A percentile compares a stretch with the other conserved stretches of the same genome.
Evolutionary conservation across 2,113 vertebrate species (phyloP).

Genomic region (Propithecus coquereli): DNA sequence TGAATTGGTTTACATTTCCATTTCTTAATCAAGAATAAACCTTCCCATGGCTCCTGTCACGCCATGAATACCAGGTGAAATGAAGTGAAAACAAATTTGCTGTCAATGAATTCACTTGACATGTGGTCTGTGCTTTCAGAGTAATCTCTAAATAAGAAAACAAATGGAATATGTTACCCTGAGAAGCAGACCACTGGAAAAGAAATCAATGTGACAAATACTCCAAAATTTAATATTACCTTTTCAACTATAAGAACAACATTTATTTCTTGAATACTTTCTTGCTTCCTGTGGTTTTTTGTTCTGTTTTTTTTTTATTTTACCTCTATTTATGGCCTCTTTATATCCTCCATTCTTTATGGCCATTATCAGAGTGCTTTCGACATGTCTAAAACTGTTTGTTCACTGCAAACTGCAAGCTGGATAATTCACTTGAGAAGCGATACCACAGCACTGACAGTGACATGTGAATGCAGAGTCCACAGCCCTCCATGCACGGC

Average conservation of each 20-base stretch:
- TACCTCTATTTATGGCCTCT: neutral
- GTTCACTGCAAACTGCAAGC: neutral
- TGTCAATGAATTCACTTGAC: neutral
- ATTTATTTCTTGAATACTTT: neutral
- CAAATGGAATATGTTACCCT: neutral
- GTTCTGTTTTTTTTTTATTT: neutral
- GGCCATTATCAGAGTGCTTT: neutral
- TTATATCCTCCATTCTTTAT: neutral
- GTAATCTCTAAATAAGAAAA: neutral
- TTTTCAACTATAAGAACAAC: neutral
- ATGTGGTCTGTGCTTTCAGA: neutral
- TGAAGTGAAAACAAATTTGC: neutral
- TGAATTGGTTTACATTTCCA: neutral
- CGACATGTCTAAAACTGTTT: neutral
- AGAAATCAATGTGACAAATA: neutral
- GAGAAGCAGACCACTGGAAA: neutral
- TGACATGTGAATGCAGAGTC: rapidly evolving
- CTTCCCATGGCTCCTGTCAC: neutral
- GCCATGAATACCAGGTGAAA: neutral
- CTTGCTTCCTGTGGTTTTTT: neutral
- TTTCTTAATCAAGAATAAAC: neutral
- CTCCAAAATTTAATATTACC: too few species aligned
- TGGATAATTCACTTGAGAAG: too few species aligned
- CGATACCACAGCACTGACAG: rapidly evolving
- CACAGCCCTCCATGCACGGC: rapidly evolving